Conservation (phyloP, 2,888 invertebrate species). For the Eumacrocentrus americanus region DNA sequence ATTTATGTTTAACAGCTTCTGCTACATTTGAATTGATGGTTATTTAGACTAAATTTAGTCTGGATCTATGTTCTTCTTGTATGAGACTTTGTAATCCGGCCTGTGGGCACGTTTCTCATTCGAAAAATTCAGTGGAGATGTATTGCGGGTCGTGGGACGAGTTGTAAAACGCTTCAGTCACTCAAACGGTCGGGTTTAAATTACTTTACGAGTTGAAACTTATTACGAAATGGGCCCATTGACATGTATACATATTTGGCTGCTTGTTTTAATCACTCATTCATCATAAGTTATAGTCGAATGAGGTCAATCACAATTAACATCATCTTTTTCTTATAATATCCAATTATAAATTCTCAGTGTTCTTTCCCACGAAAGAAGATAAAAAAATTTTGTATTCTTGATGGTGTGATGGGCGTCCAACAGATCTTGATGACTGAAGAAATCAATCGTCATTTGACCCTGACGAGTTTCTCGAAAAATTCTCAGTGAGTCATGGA, state of each 20-base stretch:
- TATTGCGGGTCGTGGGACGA: conserved; percentile 26
- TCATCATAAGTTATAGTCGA: background rate
- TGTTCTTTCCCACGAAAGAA: background rate
- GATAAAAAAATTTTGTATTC: background rate
- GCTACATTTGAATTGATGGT: background rate
- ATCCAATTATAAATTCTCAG: conserved; percentile 1
- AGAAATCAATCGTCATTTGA: conserved; percentile 5
- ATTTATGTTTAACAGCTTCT: background rate
- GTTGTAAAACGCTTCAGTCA: conserved; percentile 29
- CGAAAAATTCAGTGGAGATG: background rate
- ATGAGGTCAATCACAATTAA: background rate
- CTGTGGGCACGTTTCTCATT: too few relatives aligned
- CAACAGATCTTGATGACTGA: too few relatives aligned
- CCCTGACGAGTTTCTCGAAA: too few relatives aligned
- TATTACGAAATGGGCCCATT: conserved; percentile 38
- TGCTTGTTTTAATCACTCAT: conserved; percentile 10
- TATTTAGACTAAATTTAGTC: too few relatives aligned
- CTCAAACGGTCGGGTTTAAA: conserved; percentile 36
- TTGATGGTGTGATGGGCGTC: background rate
- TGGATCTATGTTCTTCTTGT: too few relatives aligned
- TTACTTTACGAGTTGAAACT: conserved; percentile 38
- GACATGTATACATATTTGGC: conserved; percentile 25
- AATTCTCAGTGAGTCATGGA: background rate
- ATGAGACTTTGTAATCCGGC: too few relatives aligned
- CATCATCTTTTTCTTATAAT: conserved; percentile 23